These are phyloP conservation scores for Oligia fasciuncula DNA, from an alignment of 2,888 invertebrate species.

Conservation along the genomic window DNA sequence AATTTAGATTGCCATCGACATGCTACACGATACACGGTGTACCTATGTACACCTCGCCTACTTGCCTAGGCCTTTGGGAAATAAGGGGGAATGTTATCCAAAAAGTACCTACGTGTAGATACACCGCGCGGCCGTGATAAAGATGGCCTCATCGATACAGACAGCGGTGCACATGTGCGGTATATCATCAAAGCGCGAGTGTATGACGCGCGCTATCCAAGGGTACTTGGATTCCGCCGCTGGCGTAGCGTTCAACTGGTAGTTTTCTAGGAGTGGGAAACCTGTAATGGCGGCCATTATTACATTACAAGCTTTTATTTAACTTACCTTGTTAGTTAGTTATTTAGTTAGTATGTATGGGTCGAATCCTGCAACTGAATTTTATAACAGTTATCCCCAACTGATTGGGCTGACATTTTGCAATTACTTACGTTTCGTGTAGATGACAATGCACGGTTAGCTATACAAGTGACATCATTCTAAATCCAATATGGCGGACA, in stretches of 20 bases:
- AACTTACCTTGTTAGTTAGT: background rate
- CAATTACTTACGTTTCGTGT: background rate
- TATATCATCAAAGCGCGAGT: slow-evolving; percentile 63
- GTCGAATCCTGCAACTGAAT: background rate
- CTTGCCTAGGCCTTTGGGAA: background rate
- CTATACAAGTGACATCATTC: too few species aligned
- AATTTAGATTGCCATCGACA: background rate
- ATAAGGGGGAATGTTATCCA: background rate
- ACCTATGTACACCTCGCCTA: too few species aligned
- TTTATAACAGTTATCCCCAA: background rate
- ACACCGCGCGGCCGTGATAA: slow-evolving; percentile 80
- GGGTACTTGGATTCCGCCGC: slow-evolving; percentile 67
- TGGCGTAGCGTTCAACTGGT: slow-evolving; percentile 67
- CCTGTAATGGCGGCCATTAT: slow-evolving; percentile 12
- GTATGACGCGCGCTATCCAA: slow-evolving; percentile 80
- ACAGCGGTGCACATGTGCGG: slow-evolving; percentile 79
- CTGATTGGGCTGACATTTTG: background rate
- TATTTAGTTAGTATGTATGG: background rate
- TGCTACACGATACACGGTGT: background rate
- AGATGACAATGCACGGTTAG: too few species aligned
- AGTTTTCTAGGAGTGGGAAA: background rate
- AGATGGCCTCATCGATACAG: slow-evolving; percentile 76
- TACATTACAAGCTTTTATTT: background rate
- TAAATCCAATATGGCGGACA: background rate
- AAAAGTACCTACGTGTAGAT: slow-evolving; percentile 68